Conservation (phyloP, 1,140 invertebrate genomes). For the Proales similis region DNA sequence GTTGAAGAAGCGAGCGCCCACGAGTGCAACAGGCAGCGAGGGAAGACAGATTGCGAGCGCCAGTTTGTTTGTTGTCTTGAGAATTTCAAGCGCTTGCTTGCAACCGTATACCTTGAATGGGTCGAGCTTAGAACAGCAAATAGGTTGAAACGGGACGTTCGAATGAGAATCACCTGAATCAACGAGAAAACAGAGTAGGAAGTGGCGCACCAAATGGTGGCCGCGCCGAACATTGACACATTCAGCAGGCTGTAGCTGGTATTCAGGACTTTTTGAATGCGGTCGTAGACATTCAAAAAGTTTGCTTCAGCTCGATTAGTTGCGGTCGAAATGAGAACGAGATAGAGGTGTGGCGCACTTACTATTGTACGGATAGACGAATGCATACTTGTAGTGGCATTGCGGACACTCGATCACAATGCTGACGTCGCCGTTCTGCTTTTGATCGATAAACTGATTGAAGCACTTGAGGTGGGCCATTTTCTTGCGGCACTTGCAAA, state of each 20-base stretch:
- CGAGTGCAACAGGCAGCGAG: slow-evolving; percentile 10
- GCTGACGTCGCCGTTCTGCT: slow-evolving; percentile 16
- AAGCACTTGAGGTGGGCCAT: slow-evolving; percentile 30
- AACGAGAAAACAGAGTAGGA: background rate
- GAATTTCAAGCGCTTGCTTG: background rate
- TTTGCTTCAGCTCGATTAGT: slow-evolving; percentile 12
- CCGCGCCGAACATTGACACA: slow-evolving; percentile 86
- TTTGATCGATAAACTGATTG: slow-evolving; percentile 20
- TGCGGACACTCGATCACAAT: slow-evolving; percentile 25
- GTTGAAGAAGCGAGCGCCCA: slow-evolving; percentile 11
- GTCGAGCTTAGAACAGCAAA: no score
- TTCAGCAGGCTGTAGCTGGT: slow-evolving; percentile 82
- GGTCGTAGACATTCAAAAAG: slow-evolving; percentile 27
- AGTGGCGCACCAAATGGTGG: slow-evolving; percentile 79
- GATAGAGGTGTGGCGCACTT: slow-evolving; percentile 4
- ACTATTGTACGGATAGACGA: slow-evolving; percentile 33
- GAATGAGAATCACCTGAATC: background rate
- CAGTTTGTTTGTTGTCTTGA: slow-evolving; percentile 1
- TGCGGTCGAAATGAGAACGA: background rate
- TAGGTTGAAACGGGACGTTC: no score
- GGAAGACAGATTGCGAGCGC: slow-evolving; percentile 2
- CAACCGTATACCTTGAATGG: slow-evolving; percentile 9
- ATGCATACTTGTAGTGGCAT: slow-evolving; percentile 28
- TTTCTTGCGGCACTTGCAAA: slow-evolving; percentile 35
- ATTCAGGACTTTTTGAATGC: slow-evolving; percentile 1